Evolutionary conservation across 2,113 vertebrate genomes (phyloP), one percentile per base, ranked within the genome.

Genomic region (Rhombomys opimus): DNA sequence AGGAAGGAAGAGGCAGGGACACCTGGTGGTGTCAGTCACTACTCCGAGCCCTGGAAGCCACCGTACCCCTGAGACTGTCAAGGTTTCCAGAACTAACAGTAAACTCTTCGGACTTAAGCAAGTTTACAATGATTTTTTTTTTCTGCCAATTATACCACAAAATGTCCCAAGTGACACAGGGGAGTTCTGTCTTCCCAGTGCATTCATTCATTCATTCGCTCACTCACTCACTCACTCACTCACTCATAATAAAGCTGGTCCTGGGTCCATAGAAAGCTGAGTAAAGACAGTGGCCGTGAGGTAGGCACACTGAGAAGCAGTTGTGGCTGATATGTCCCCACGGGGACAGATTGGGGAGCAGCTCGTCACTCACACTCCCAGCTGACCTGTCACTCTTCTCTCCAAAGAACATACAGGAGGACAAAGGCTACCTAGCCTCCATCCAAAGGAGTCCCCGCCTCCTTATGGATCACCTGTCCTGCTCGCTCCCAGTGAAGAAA

Each of bases 11-110:
- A 92, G 90, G 38, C 23, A 50, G 41, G 14, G 4, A 3, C 4
- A 32, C 50, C 12, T 3, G 3, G 27, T 2, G 35, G 0, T 0
- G 8, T 15, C 54, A 3, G 1, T 10, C 57, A 23, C 41, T 30
- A 46, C 54, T 38, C 0, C 6, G 13, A 32, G 35, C 73, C 93
- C 75, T 38, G 5, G 30, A 10, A 41, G 22, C 25, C 22, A 13
- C 1, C 11, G 65, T 3, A 6, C 7, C 35, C 30, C 81, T 10
- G n/a, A 14, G 9, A 41, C 30, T 35, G 20, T 35, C 5, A n/a
- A 30, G 13, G 3, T 23, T 10, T 18, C n/a, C 5, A 1, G 27
- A 89, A 50, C 46, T 67, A 22, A 8, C 20, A 0, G 4, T 2
- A 27, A 15, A 52, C 54, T 72, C 8, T 61, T 65, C 41, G 63